Base-by-base conservation (phyloP, 2,888 invertebrate genomes). In the Mythimna albipuncta region DNA sequence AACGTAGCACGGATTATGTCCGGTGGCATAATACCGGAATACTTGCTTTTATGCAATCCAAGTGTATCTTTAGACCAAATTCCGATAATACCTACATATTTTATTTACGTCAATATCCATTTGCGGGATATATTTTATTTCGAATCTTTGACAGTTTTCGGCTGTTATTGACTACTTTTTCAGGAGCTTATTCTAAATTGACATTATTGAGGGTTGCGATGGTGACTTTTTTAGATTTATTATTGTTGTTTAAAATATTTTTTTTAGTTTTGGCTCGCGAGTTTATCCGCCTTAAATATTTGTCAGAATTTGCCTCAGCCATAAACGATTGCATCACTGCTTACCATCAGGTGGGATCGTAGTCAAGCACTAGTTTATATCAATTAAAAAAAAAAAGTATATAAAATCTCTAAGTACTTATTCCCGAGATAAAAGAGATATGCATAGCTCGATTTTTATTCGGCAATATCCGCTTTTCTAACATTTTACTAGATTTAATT, bases 1-100 rank as follows among this genome's bases (percentile, higher is more conserved):
- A 83, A 80, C 67, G 80, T 79, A 76, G 69, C 70, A 69, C 69
- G 85, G 84, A 85, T 88, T 87, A 89, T 84, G 81, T 80, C 64
- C 66, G 35, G 72, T 70, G 72, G 76, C 69, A 85, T 87, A 81
- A 81, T 85, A 80, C 75, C 70, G 55, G 54, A 79, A 79, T 83
- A 74, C 63, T 57, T 68, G 70, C 62, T 65, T 68, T 65, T 72
- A 69, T 69, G 68, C 66, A 62, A 66, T 54, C 63, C 47, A 35
- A 47, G 57, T 73, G n/a, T 57, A 47, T 63, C 13, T 74, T 70
- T 74, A 57, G 38, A 54, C 11, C 10, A 50, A 35, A 61, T 68
- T 63, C 41, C 50, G 35, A 16, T 54, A n/a, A 2, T 19, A 6
- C 26, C 26, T 26, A 26, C 9, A 38, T 44, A 63, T 72, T 71